Evolutionary conservation across 2,113 vertebrate genomes (phyloP), one percentile per base, ranked within the genome.

Genomic region (Setophaga coronata): DNA sequence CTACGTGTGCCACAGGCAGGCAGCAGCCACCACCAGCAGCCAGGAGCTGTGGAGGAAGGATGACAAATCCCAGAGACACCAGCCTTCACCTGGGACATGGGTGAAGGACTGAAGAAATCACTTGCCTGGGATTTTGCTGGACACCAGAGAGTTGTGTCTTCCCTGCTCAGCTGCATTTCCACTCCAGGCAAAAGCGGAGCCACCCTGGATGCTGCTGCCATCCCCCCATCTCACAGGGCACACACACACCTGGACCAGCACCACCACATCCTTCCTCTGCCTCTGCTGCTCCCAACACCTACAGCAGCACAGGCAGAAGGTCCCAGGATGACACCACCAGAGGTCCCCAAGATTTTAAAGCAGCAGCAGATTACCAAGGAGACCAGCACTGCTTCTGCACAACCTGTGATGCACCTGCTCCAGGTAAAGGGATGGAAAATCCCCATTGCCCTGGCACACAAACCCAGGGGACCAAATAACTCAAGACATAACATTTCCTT

Each of bases 201-300:
- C 62, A 50, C 26, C 19, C 66, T 26, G 42, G 28, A 21, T 20
- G 18, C 18, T 43, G 51, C 18, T 58, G 51, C 51, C 76, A 71
- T 14, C 20, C 26, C n/a, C 43, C n/a, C 48, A 56, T 24, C 40
- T 29, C 43, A n/a, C 1, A 1, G 54, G 42, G 19, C 25, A 65
- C 1, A 1, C 28, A 1, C 31, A 34, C 14, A 40, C 5, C 70
- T 38, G 18, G 18, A 54, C 9, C 4, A 6, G 14, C 3, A 6
- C 15, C 34, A 28, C 18, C 43, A 47, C 53, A 47, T 14, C 36
- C 21, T n/a, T 26, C 36, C 36, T 64, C 43, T 24, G 50, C 2
- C 73, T 57, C 70, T 67, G 79, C 61, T 66, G n/a, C 40, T 28
- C 60, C 57, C 70, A 61, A 45, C 16, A 24, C 19, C 40, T 18